Evolutionary conservation across 1,140 invertebrate genomes (phyloP), one percentile per base, ranked within the genome.

Genomic region (Bombus fervidus): DNA sequence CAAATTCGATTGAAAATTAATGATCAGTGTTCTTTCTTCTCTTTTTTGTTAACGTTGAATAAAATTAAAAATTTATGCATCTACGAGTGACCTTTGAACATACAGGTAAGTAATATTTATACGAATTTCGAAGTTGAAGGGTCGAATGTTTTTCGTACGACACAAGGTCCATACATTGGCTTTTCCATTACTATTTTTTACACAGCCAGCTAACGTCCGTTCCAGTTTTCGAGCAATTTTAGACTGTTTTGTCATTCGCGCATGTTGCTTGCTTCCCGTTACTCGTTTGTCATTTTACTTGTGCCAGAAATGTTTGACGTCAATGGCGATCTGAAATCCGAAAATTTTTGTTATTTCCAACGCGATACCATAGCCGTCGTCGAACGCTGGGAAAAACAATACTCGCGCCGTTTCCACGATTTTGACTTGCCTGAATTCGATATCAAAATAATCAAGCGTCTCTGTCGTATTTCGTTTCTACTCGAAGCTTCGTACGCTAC

Each of bases 121-220:
- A 31, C 5, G 13, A 66, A 66, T 31, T 8, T 66, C 15, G n/a
- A 66, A 34, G 62, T 31, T 31, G n/a, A 15, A 31, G 13, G 13
- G 4, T 4, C 28, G 18, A 53, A 53, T 53, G 62, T 66, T 66
- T 31, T 31, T 66, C 13, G 62, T 31, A 31, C 62, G 62, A 66
- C n/a, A 31, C 62, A 64, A 31, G n/a, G 62, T 64, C 62, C n/a
- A 64, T n/a, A 31, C 62, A 31, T 66, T 31, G 62, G n/a, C n/a
- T 66, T 66, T 66, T 66, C n/a, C 62, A 66, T 66, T 31, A 66
- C 62, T 15, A 66, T 66, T 31, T 66, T 66, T 64, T 15, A 64
- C 62, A 66, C 62, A 15, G n/a, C 62, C 12, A 31, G 62, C n/a
- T 66, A n/a, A 66, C 62, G 31, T 66, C n/a, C 62, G 62, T 31